Evolutionary conservation across 2,888 invertebrate species (phyloP), one percentile per base, ranked within the genome.

Genomic region (Chromoteleia sp.): DNA sequence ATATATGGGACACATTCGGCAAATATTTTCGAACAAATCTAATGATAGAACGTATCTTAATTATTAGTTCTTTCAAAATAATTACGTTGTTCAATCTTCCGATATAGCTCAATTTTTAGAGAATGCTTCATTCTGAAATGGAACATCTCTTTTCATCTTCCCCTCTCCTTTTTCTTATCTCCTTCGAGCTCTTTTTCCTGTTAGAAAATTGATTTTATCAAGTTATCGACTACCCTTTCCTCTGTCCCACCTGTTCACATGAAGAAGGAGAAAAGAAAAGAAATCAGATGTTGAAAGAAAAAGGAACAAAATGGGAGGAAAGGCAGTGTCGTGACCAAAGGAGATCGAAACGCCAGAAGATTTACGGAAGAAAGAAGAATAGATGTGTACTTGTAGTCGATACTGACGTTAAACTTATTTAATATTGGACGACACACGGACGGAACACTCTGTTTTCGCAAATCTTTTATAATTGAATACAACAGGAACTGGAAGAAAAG

Each of bases 171-270:
- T 71, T 50, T 12, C 15, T 29, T 10, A 25, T 63, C 45, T 58
- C 7, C 29, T 56, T 17, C 45, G 12, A 56, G 43, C 56, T 61
- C 56, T 54, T 65, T 59, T 58, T 48, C 75, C 36, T 41, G 43
- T 59, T 70, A 41, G 58, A 71, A 75, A 81, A 81, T 81, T 81
- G 75, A 81, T 81, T 81, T 81, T 81, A 81, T 75, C 81, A 48
- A 81, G 80, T 81, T 81, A 75, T 71, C 81, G 75, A 65, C 59
- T 70, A 61, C 67, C 45, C 43, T 48, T 63, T 58, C 56, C 58
- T 41, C 36, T 21, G 48, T 56, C 29, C 36, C 70, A 54, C 56
- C 21, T 58, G 59, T 74, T 65, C 29, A 33, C 76, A 61, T 70
- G 70, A 48, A 63, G 52, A 70, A 56, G 59, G 65, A 39, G 39